Conservation (phyloP, 2,888 invertebrate species). For the Tuberolachnus salignus region DNA sequence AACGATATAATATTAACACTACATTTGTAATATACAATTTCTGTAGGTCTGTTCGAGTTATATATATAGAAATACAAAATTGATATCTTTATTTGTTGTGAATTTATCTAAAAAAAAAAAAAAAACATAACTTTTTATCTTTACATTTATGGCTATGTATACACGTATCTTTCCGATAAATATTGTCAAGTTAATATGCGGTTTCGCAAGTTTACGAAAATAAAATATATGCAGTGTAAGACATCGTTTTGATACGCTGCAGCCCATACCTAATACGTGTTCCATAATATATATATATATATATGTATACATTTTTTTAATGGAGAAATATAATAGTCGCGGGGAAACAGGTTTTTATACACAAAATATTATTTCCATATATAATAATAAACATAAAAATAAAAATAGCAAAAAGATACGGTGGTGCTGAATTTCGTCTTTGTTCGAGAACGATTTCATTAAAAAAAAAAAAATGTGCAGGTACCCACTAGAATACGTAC, state of each 20-base stretch:
- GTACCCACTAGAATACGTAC: background rate
- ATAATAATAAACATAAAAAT: background rate
- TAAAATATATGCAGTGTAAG: conserved; percentile 9
- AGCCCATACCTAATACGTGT: background rate
- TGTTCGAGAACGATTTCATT: background rate
- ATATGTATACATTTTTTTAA: conserved; percentile 1
- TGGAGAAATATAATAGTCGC: background rate
- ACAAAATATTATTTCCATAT: background rate
- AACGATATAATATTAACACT: too few species aligned
- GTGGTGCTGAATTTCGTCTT: background rate
- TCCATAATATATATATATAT: background rate
- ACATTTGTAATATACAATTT: too few species aligned
- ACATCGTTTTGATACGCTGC: background rate
- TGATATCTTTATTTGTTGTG: too few species aligned
- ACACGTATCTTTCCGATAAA: background rate
- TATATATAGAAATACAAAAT: too few species aligned
- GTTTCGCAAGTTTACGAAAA: background rate
- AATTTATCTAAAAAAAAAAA: too few species aligned
- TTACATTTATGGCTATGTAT: background rate
- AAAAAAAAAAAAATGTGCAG: background rate
- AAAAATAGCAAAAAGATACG: too few species aligned
- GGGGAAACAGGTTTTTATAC: conserved; percentile 22
- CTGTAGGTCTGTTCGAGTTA: too few species aligned
- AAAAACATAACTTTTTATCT: too few species aligned
- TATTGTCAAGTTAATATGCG: conserved; percentile 1